Percentiles rank a stretch among this genome's conserved stretches.
Evolutionary conservation across 2,113 vertebrate genomes (phyloP).

Genomic region (Archilochus colubris): DNA sequence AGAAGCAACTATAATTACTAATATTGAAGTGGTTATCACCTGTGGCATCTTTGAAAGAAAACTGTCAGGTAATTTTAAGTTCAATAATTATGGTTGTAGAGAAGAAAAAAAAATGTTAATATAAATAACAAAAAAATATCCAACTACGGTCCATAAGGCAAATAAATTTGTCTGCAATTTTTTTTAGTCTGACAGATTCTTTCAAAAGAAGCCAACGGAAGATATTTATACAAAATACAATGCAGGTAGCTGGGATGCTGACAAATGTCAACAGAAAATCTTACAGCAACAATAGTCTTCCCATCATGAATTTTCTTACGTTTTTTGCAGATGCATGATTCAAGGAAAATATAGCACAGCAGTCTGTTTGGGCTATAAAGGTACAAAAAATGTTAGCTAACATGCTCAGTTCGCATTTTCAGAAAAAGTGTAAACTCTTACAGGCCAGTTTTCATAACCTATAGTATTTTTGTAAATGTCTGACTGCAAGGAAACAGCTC

Average conservation of each 20-base stretch:
- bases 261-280: not conserved
- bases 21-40: conserved; percentile 7
- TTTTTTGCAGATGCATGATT: not conserved
- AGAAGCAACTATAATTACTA: not conserved
- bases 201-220: not conserved
- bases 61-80: not conserved
- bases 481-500: conserved; percentile 32
- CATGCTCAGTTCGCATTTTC: not conserved
- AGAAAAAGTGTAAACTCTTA: not conserved
- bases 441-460: not conserved
- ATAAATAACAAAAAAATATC: not conserved
- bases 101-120: not conserved
- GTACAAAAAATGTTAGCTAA: not conserved
- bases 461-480: not conserved
- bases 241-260: not conserved
- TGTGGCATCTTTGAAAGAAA: not conserved
- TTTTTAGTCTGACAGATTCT: not conserved
- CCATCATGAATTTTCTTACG: not conserved
- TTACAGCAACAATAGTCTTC: not conserved
- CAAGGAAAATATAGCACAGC: conserved; percentile 19
- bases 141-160: not conserved
- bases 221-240: not conserved
- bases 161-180: not conserved
- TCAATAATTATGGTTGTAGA: not conserved
- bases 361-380: not conserved